Evolutionary conservation across 1,140 invertebrate species (phyloP), one percentile per base, ranked within the genome.

Genomic region (Dreissena rostriformis): DNA sequence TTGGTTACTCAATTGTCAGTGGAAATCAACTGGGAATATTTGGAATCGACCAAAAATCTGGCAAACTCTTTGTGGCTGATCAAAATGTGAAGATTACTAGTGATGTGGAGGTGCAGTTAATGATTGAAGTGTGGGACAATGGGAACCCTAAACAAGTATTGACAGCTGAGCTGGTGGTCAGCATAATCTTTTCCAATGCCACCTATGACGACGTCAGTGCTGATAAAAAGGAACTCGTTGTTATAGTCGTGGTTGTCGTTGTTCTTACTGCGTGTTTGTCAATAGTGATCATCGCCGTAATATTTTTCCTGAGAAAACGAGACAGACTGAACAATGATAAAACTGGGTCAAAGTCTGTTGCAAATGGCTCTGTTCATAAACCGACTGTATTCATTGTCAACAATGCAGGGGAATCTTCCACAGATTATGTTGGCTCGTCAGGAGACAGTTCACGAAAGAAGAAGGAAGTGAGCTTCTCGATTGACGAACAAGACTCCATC

Each of bases 1-100:
- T 96, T 12, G 94, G 95, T 73, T 97, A 96, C 68, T 94, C 94
- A 52, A 97, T 98, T 22, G 93, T 96, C 12, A 95, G 95, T 8
- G 97, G 97, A 14, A 97, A 98, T 88, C 95, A 96, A 7, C 17
- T 78, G 53, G 76, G 77, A 15, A 49, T 84, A 6, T 82, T 86
- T 71, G 53, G 53, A 39, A 75, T 86, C 63, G 82, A 86, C 53
- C 53, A 77, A 61, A 81, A 49, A 29, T 63, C 63, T 57, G 86
- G 86, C 22, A 52, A 66, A 11, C 61, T 86, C 7, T 57, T 12
- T 14, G 26, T 86, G 15, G 71, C 75, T 14, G 51, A 77, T 17
- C 73, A 84, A 10, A 55, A 28, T 22, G 63, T 68, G 24, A 52
- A 67, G 19, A 81, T 84, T 63, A 17, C 75, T 24, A 8, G 63